Conservation (phyloP, 37 sponge, comb jelly and placozoan genomes). For the Beroe forskalii region DNA sequence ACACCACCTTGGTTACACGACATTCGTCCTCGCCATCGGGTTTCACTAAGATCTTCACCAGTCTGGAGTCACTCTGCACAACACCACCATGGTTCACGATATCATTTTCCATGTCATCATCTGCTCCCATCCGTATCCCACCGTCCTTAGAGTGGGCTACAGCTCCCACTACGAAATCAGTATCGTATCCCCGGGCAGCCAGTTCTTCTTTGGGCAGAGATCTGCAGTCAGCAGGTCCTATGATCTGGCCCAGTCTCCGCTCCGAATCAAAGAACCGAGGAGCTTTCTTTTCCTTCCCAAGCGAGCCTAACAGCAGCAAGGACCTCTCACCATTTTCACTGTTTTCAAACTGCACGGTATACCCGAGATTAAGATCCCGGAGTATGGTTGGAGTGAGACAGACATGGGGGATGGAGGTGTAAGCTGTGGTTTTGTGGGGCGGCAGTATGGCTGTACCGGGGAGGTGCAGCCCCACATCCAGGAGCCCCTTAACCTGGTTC, state of each 20-base stretch:
- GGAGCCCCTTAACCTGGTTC: conserved; percentile 9
- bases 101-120: conserved; percentile 6
- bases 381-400: neutral
- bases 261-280: conserved; percentile 15
- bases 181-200: conserved; percentile 1
- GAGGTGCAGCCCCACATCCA: conserved; percentile 1
- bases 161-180: neutral
- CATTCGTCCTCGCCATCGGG: conserved; percentile 16
- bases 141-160: neutral
- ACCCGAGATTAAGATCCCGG: conserved; percentile 24
- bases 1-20: conserved; percentile 15
- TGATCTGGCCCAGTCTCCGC: neutral
- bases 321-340: neutral
- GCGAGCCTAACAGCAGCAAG: neutral
- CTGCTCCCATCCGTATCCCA: neutral
- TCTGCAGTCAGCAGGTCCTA: neutral
- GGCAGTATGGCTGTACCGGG: conserved; percentile 19
- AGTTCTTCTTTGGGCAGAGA: conserved; percentile 44
- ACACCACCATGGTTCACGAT: neutral
- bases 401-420: conserved; percentile 21
- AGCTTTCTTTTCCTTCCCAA: neutral
- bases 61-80: neutral
- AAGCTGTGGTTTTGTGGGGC: conserved; percentile 16
- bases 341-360: neutral
- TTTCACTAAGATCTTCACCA: neutral